A percentile compares a stretch with the other conserved stretches of the same genome.
Evolutionary conservation across 2,888 invertebrate species (phyloP).

Genomic region (Parascotia fuliginaria): DNA sequence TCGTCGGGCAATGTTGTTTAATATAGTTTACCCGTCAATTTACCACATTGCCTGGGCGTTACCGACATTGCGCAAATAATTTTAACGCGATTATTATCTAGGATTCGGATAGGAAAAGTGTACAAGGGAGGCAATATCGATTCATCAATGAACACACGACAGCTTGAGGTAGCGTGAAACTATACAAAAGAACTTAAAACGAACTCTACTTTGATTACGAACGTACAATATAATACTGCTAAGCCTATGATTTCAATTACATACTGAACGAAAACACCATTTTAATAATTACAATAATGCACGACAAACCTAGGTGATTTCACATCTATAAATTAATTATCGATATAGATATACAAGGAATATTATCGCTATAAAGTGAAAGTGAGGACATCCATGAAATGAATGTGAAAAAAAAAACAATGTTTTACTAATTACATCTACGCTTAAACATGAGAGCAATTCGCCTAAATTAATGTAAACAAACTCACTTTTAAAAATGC

Average conservation of each 20-base stretch:
- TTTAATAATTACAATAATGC: conserved; percentile 9
- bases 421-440: conserved; percentile 35
- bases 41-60: conserved; percentile 2
- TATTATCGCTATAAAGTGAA: conserved; percentile 8
- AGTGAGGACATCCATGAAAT: conserved; percentile 6
- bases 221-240: conserved; percentile 76
- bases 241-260: conserved; percentile 62
- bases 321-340: conserved; percentile 11
- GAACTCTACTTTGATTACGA: conserved; percentile 52
- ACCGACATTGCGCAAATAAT: neutral
- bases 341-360: conserved; percentile 12
- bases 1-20: neutral
- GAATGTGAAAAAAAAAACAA: conserved; percentile 14
- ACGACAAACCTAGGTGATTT: neutral
- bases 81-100: neutral
- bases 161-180: conserved; percentile 76
- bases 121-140: conserved; percentile 31
- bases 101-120: conserved; percentile 10
- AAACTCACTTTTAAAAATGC: conserved; percentile 23
- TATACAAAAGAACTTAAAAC: conserved; percentile 54
- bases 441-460: conserved; percentile 40
- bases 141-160: conserved; percentile 58
- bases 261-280: conserved; percentile 23
- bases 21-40: conserved; percentile 1
- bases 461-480: conserved; percentile 33